Base-by-base conservation (phyloP, 2,113 vertebrate genomes). In the Larimichthys polyactis region DNA sequence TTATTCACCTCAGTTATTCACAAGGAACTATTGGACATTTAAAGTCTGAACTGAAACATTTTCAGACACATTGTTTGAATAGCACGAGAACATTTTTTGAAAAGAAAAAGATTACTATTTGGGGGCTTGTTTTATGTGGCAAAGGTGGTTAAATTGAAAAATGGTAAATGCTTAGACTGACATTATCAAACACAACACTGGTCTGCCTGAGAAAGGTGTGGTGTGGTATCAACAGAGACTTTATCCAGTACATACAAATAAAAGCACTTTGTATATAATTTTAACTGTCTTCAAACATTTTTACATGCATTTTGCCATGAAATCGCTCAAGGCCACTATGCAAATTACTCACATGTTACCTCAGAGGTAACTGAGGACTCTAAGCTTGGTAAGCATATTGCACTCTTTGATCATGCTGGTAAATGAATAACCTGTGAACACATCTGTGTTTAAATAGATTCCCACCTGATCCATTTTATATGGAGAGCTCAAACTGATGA, bases 331-430 rank as follows among this genome's bases (percentile, higher is more conserved):
- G 70, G 76, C 59, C 27, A 17, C 65, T 19, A 81, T 71, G 71
- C 49, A 81, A 85, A 83, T 69, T 57, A 46, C 24, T 16, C 22
- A n/a, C 49, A 36, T 66, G n/a, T 67, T 82, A 83, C 17, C 68
- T 74, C 40, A 24, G 48, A 71, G 62, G 32, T 62, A 75, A 32
- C 66, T 46, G 67, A 83, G 71, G 36, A 79, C 64, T 69, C 55
- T 52, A 63, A 22, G 62, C 78, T 69, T 46, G 48, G 29, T 32
- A 48, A 82, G 71, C 68, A 76, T 49, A 62, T 20, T 72, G 65
- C 46, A 75, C 22, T 51, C 68, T 88, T 86, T 90, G 76, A 85
- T 84, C 79, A 69, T 22, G 46, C 4, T 4, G 55, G 82, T 81
- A 76, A 82, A 82, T 70, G 16, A n/a, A 79, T 57, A 73, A 77